Evolutionary conservation across 2,888 invertebrate genomes (phyloP).

Genomic region (Andrena flavipes): DNA sequence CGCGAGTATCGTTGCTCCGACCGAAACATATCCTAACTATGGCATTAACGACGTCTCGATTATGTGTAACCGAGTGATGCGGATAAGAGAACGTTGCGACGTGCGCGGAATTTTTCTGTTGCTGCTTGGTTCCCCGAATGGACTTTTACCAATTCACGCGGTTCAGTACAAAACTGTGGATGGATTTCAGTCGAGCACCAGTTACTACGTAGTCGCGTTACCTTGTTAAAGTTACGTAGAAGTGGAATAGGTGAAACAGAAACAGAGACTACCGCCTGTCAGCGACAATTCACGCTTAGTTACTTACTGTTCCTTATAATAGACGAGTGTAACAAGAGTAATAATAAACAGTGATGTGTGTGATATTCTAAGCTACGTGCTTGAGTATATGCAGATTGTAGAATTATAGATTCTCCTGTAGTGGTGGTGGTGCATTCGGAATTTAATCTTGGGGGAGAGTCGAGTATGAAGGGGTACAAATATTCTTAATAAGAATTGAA

Average conservation of each 20-base stretch:
- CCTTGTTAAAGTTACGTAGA: constrained; percentile 13
- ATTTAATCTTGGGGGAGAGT: no score
- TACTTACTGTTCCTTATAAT: constrained; percentile 43
- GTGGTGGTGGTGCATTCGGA: no score
- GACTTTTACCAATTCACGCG: constrained; percentile 5
- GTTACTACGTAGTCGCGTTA: constrained; percentile 17
- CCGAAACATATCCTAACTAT: constrained; percentile 29
- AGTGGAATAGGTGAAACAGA: not conserved
- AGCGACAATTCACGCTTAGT: constrained; percentile 35
- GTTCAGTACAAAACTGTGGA: not conserved
- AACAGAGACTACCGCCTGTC: constrained; percentile 4
- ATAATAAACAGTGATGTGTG: constrained; percentile 44
- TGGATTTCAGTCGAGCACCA: constrained; percentile 4
- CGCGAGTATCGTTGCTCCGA: constrained; percentile 28
- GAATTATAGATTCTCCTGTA: no score
- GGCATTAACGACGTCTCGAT: not conserved
- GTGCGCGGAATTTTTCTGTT: not conserved
- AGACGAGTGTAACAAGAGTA: constrained; percentile 36
- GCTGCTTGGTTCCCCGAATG: not conserved
- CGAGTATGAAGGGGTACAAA: no score
- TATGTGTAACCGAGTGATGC: not conserved
- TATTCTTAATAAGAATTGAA: no score
- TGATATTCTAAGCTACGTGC: constrained; percentile 35
- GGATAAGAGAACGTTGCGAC: not conserved
- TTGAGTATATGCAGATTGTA: no score